Conservation (phyloP, 2,797 vertebrate species). For the Poeciliopsis turneri region DNA sequence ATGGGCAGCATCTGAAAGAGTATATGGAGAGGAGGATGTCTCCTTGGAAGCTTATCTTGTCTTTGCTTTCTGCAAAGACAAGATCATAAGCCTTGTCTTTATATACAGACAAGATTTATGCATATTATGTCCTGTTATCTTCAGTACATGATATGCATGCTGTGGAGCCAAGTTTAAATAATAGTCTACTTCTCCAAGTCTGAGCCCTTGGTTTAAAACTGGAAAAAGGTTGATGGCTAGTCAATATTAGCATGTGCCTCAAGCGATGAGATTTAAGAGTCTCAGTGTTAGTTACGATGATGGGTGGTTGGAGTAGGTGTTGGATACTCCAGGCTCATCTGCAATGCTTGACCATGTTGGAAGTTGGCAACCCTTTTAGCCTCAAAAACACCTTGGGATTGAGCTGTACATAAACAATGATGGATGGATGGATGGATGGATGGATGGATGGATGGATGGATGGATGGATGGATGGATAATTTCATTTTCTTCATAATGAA, state of each 20-base stretch:
- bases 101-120: background rate
- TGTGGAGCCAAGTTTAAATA: background rate
- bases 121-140: background rate
- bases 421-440: too few species aligned
- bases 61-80: background rate
- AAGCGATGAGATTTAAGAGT: background rate
- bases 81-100: background rate
- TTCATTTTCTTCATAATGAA: background rate
- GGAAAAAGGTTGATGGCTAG: background rate
- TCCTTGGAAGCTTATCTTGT: background rate
- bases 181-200: background rate
- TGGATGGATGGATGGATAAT: background rate
- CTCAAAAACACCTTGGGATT: background rate
- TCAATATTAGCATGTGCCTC: background rate
- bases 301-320: background rate
- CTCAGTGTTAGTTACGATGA: background rate
- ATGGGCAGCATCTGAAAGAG: background rate
- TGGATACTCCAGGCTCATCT: background rate
- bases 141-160: background rate
- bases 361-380: background rate
- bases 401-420: background rate
- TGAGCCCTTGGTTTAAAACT: background rate
- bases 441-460: too few species aligned
- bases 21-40: background rate
- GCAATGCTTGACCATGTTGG: background rate